phyloP scores from a whole-genome alignment of 1,140 invertebrate genomes.

The Caenorhabditis latens region DNA sequence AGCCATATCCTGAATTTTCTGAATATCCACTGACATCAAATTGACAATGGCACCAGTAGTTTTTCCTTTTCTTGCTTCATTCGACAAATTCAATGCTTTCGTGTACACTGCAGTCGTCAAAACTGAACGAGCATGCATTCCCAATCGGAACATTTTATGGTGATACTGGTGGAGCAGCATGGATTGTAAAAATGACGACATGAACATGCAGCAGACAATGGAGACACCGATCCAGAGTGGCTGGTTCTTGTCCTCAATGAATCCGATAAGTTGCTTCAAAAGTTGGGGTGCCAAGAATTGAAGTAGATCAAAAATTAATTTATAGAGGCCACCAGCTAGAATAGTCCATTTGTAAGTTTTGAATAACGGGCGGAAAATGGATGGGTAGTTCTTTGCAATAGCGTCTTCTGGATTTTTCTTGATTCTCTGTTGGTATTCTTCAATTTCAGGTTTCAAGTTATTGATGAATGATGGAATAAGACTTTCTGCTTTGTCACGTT shows the following conservation, averaged over 20 bases:
- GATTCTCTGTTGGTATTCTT: background rate
- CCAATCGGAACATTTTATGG: constrained; percentile 89
- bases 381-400: constrained; percentile 19
- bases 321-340: constrained; percentile 69
- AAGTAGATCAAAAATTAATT: constrained; percentile 71
- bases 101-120: constrained; percentile 93
- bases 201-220: constrained; percentile 62
- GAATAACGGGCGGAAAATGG: background rate
- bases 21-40: constrained; percentile 80
- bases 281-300: constrained; percentile 75
- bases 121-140: constrained; percentile 89
- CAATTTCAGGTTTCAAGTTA: constrained; percentile 8
- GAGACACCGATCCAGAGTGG: constrained; percentile 60
- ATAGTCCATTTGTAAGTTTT: constrained; percentile 52
- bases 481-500: constrained; percentile 85
- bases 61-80: constrained; percentile 76
- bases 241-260: constrained; percentile 69
- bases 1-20: constrained; percentile 58
- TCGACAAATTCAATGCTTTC: constrained; percentile 81
- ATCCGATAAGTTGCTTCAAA: constrained; percentile 81
- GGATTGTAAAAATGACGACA: constrained; percentile 77
- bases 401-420: background rate
- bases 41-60: constrained; percentile 81
- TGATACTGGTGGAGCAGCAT: constrained; percentile 90
- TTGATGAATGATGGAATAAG: constrained; percentile 79